Conservation (phyloP, 2,888 invertebrate species). For the Gnatocerus cornutus region DNA sequence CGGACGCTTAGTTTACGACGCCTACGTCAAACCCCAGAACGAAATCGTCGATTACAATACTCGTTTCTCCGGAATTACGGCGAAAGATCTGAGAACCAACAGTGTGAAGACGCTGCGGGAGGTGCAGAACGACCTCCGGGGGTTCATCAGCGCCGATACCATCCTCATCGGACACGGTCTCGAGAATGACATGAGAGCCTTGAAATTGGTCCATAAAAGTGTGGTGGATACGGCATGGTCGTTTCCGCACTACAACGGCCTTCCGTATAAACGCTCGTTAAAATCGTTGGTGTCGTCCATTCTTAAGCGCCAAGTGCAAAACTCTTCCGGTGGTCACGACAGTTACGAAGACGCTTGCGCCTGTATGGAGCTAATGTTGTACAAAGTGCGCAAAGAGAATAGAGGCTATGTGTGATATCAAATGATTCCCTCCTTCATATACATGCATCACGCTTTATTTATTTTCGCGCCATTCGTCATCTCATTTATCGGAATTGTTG, state of each 20-base stretch:
- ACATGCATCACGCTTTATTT: slow-evolving; percentile 31
- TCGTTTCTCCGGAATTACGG: slow-evolving; percentile 93
- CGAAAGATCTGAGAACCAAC: slow-evolving; percentile 74
- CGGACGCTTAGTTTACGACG: slow-evolving; percentile 86
- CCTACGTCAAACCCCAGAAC: slow-evolving; percentile 86
- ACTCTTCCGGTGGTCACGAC: slow-evolving; percentile 85
- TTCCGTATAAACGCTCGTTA: slow-evolving; percentile 88
- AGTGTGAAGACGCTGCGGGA: slow-evolving; percentile 80
- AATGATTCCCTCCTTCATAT: slow-evolving; percentile 9
- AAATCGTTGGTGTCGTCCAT: slow-evolving; percentile 83
- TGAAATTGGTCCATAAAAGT: slow-evolving; percentile 87
- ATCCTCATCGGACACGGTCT: slow-evolving; percentile 96
- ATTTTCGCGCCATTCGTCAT: slow-evolving; percentile 28
- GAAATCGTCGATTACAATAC: slow-evolving; percentile 95
- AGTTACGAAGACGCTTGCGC: slow-evolving; percentile 94
- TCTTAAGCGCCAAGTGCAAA: slow-evolving; percentile 89
- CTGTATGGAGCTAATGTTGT: slow-evolving; percentile 91
- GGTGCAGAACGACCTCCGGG: slow-evolving; percentile 90
- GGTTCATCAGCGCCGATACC: slow-evolving; percentile 86
- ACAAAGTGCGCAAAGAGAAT: slow-evolving; percentile 78
- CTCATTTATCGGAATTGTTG: slow-evolving; percentile 18
- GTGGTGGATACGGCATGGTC: slow-evolving; percentile 93
- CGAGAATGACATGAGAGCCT: slow-evolving; percentile 92
- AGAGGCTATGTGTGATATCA: slow-evolving; percentile 19
- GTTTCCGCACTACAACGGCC: slow-evolving; percentile 90